A percentile compares a stretch with the other conserved stretches of the same genome.
phyloP scores from a whole-genome alignment of 2,113 vertebrate genomes.

The Orientallactaga bullata region DNA sequence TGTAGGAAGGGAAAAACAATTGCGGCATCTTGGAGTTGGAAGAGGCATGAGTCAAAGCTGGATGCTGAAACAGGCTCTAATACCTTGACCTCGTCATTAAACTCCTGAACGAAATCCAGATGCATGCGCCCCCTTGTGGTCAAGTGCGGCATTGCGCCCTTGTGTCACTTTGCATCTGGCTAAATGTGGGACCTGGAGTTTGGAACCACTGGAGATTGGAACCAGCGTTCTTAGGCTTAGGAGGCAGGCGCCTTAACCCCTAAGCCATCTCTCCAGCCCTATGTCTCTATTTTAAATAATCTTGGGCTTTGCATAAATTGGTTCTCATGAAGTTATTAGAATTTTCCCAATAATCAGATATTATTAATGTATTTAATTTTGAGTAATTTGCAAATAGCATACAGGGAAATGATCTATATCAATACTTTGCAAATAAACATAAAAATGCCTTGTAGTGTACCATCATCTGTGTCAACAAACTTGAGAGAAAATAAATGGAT shows the following conservation, averaged over 20 bases:
- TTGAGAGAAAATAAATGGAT: conserved; percentile 53
- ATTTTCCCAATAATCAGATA: conserved; percentile 28
- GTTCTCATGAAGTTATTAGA: conserved; percentile 8
- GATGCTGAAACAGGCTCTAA: conserved; percentile 10
- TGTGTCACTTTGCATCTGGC: too few relatives aligned
- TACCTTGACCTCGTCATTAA: background rate
- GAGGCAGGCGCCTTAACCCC: too few relatives aligned
- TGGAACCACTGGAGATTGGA: too few relatives aligned
- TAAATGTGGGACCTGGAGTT: too few relatives aligned
- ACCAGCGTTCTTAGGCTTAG: too few relatives aligned
- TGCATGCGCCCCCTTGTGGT: too few relatives aligned
- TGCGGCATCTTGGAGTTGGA: background rate
- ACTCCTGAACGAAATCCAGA: too few relatives aligned
- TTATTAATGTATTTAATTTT: conserved; percentile 49
- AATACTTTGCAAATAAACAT: conserved; percentile 58
- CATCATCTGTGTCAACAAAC: conserved; percentile 51
- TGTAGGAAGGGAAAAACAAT: background rate
- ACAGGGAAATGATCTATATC: conserved; percentile 42
- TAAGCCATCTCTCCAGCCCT: too few relatives aligned
- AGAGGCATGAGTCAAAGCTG: background rate
- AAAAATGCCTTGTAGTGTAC: conserved; percentile 19
- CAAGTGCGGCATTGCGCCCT: too few relatives aligned
- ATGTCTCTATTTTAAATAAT: background rate
- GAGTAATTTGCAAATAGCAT: conserved; percentile 4
- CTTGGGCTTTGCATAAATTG: conserved; percentile 21